Base-by-base conservation (phyloP, 2,113 vertebrate species). In the Syngnathus typhle region DNA sequence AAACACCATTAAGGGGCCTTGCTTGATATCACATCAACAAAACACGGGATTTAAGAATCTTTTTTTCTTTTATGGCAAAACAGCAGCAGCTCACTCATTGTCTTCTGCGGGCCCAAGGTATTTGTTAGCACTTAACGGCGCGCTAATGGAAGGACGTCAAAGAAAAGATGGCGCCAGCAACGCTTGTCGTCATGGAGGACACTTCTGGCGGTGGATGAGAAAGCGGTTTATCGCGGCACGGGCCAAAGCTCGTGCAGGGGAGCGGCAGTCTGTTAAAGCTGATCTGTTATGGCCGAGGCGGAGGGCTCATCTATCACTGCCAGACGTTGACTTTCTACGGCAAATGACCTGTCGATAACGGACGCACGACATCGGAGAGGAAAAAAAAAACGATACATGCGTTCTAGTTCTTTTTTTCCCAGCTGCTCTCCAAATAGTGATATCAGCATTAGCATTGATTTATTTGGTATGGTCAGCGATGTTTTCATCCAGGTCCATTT, bases 231-330 rank as follows among this genome's bases (percentile, higher is more conserved):
- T 44, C n/a, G 23, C 39, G 39, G n/a, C n/a, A 82, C 47, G 55
- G 65, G 64, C 4, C 52, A 77, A 71, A 77, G 65, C 75, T 81
- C 75, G 27, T 77, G 71, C 73, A 64, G 44, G 52, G 44, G 49
- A 65, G 79, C 67, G 73, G 76, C 76, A 59, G 65, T 73, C 70
- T 75, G 69, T 72, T 70, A 74, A 84, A 82, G 73, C 61, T 73
- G 70, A 72, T n/a, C 36, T 39, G 39, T 27, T 66, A 27, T 18
- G 63, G 75, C 67, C 69, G 73, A 80, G 32, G 27, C 60, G 6
- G 70, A 66, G 9, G 46, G 62, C 69, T 78, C 67, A 87, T 77
- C 74, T 62, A 72, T 81, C 78, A 71, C 69, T 21, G 19, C 41
- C n/a, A 9, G 44, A 27, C 21, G 16, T 49, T 60, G 51, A 70